Evolutionary conservation across 2,888 invertebrate genomes (phyloP), one percentile per base, ranked within the genome.

Genomic region (Rotaria macrura): DNA sequence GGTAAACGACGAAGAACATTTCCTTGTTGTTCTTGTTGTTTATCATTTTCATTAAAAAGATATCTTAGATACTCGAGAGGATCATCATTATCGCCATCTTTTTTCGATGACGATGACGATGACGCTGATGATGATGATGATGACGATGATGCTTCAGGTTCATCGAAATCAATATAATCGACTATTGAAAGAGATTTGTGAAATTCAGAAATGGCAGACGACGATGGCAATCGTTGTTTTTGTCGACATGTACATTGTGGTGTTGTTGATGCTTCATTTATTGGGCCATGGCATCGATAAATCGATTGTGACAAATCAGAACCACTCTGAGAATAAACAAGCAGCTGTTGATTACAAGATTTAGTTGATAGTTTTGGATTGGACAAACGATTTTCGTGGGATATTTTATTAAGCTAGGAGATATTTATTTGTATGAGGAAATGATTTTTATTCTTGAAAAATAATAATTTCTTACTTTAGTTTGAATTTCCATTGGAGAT

Each of bases 131-230:
- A n/a, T n/a, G n/a, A n/a, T n/a, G n/a, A 2, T n/a, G 57, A 57
- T n/a, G n/a, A 57, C 9, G 57, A 57, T 29, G 65, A 72, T 72
- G 29, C 34, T 12, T 79, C 43, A 43, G 43, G 20, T 40, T n/a
- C 74, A 38, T 79, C 74, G 38, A 79, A 79, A 43, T 79, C 74
- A 25, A 79, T 79, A 25, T 79, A 79, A 79, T 79, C 74, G n/a
- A 79, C 43, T 25, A 43, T 23, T 25, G 38, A 40, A 7, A 79
- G 25, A 40, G 40, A 43, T 43, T 79, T 79, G 12, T 79, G 23
- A 79, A 43, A 79, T 79, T 79, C 74, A 7, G 40, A 40, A 43
- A 12, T 9, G 7, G 25, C 40, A 2, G 40, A 23, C 43, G 23
- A 43, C 23, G 40, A 38, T 43, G n/a, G 43, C 1, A 43, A 4